Base-by-base conservation (phyloP, 2,888 invertebrate species). In the Andrena fulva region DNA sequence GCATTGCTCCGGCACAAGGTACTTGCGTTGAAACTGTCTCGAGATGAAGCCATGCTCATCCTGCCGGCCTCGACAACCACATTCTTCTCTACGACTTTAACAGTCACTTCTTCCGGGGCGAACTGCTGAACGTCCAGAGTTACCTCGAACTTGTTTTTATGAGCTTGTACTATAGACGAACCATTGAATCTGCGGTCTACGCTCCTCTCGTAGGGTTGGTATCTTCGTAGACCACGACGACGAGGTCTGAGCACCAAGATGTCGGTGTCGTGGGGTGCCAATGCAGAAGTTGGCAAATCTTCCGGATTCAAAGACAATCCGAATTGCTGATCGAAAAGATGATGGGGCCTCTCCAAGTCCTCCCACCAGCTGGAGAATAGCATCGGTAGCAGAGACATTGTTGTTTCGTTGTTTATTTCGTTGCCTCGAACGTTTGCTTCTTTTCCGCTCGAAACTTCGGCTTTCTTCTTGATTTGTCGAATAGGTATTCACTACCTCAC, bases 21-120 rank as follows among this genome's bases (percentile, higher is more conserved):
- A 97, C 62, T 96, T 95, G 83, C 98, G 95, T 2, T 95, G 96
- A 92, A 98, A 98, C 92, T 98, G 97, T 16, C 98, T 95, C 4
- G 97, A 97, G 70, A 98, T 96, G 93, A 95, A 96, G 0, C 97
- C 97, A 89, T 97, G 96, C 29, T 96, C 96, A 86, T 97, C 97
- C 60, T 96, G 95, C 85, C 96, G 0, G 96, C 97, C 92, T 97
- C 97, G 10, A 97, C 95, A 56, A 96, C 95, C n/a, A 98, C 95
- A 70, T 95, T 95, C 82, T 96, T 93, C 33, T 97, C 97, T 0
- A 96, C 95, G 0, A 91, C 90, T 24, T 96, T 92, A 0, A 97
- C 97, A 0, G 96, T 95, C 81, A 97, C 96, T 93, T 97, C 97
- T 80, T 96, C 96, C 0, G 97, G 97, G 0, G 96, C 89, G 94